These are phyloP conservation scores for Arge pagana DNA, from an alignment of 2,888 invertebrate species.

Conservation along the genomic window DNA sequence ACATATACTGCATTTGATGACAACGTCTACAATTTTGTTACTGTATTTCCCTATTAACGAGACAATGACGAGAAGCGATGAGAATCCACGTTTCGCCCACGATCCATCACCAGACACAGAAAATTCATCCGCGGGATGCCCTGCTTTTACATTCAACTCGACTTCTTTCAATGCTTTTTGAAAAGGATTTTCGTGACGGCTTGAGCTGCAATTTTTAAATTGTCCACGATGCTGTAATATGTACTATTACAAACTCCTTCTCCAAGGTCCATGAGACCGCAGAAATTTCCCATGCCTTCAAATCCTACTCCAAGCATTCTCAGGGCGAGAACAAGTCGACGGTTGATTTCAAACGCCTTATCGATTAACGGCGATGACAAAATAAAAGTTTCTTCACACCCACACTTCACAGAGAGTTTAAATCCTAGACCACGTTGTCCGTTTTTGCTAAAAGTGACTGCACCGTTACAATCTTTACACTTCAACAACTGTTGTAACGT, in stretches of 20 bases:
- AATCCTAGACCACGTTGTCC: not conserved
- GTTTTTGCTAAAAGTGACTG: conserved; percentile 6
- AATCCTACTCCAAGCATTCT: conserved; percentile 12
- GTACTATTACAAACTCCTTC: not conserved
- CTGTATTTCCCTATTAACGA: not conserved
- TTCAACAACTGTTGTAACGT: conserved; percentile 14
- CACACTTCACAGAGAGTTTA: conserved; percentile 2
- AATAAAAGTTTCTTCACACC: not conserved
- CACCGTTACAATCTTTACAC: conserved; percentile 18
- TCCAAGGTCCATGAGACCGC: conserved; percentile 14
- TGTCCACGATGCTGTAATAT: not conserved
- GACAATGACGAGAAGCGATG: not conserved
- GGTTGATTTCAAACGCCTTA: conserved; percentile 7
- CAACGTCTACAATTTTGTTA: not conserved
- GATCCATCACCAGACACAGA: not conserved
- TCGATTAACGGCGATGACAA: conserved; percentile 1
- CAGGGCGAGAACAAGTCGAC: conserved; percentile 11
- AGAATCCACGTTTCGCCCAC: not conserved
- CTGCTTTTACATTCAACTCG: not conserved
- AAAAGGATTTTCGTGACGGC: not conserved
- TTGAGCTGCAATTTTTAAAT: not conserved
- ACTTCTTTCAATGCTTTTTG: no score
- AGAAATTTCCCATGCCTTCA: conserved; percentile 2
- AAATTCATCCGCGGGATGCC: not conserved
- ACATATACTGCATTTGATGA: not conserved